Conservation (phyloP, 2,797 vertebrate species). For the Caiman crocodilus region DNA sequence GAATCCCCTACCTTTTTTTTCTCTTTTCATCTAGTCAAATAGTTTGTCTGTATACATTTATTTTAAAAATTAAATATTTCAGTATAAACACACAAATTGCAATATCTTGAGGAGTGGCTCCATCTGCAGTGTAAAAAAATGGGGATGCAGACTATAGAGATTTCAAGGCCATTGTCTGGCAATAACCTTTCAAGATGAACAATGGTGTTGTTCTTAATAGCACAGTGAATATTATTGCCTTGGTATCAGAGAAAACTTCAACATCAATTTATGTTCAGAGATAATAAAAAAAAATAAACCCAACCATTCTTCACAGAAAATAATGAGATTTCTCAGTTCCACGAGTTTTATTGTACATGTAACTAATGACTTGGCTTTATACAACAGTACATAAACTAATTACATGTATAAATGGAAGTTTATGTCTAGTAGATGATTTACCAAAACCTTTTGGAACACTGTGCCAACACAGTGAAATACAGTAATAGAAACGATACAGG, state of each 20-base stretch:
- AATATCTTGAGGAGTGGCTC: background rate
- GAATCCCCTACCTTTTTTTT: background rate
- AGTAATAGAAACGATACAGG: background rate
- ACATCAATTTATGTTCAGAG: background rate
- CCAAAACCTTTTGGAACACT: background rate
- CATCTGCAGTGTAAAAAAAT: background rate
- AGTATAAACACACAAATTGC: background rate
- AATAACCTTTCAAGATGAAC: background rate
- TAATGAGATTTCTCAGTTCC: slow-evolving; percentile 49
- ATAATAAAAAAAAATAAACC: slow-evolving; percentile 12
- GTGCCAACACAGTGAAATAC: background rate
- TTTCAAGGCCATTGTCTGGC: background rate
- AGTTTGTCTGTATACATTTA: background rate
- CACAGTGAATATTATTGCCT: background rate
- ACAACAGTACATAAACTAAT: background rate
- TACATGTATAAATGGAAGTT: background rate
- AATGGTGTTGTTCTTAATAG: background rate
- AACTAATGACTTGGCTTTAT: background rate
- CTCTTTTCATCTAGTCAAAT: background rate
- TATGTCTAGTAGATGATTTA: background rate
- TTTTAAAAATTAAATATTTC: background rate
- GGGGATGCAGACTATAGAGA: background rate
- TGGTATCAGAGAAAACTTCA: slow-evolving; percentile 33
- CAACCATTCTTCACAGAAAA: background rate
- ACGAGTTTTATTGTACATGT: background rate